Conservation (phyloP, 2,113 vertebrate species). For the Heterotis niloticus region DNA sequence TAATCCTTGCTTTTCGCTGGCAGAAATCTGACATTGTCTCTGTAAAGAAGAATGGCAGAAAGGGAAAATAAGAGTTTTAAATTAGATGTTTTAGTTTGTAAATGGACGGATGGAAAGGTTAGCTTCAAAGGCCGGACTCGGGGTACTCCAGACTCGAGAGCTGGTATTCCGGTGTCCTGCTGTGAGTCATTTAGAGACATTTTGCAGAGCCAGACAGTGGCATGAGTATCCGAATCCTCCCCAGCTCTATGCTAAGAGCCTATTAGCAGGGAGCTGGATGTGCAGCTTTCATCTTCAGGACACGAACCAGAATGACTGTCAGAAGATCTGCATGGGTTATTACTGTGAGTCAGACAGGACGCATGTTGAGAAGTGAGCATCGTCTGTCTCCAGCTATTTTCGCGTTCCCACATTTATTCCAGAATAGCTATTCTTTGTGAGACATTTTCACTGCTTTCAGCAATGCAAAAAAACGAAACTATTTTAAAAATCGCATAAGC, state of each 20-base stretch:
- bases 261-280: neutral
- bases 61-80: neutral
- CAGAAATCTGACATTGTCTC: neutral
- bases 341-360: slow-evolving; percentile 4
- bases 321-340: slow-evolving; percentile 10
- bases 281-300: slow-evolving; percentile 6
- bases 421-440: no score
- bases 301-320: neutral
- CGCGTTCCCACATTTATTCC: slow-evolving; percentile 1
- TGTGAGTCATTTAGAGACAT: slow-evolving; percentile 12
- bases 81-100: neutral
- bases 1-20: neutral
- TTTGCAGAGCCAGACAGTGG: slow-evolving; percentile 1
- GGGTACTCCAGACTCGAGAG: neutral
- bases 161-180: neutral
- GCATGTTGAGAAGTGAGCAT: neutral
- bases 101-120: slow-evolving; percentile 10
- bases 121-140: slow-evolving; percentile 16
- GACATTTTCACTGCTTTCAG: no score
- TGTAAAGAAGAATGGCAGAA: neutral
- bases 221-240: neutral
- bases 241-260: slow-evolving; percentile 1
- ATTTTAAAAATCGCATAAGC: no score
- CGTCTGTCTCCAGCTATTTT: neutral
- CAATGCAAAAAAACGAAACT: no score